Conservation (phyloP, 2,113 vertebrate genomes). For the Forbesichthys papilliferus region DNA sequence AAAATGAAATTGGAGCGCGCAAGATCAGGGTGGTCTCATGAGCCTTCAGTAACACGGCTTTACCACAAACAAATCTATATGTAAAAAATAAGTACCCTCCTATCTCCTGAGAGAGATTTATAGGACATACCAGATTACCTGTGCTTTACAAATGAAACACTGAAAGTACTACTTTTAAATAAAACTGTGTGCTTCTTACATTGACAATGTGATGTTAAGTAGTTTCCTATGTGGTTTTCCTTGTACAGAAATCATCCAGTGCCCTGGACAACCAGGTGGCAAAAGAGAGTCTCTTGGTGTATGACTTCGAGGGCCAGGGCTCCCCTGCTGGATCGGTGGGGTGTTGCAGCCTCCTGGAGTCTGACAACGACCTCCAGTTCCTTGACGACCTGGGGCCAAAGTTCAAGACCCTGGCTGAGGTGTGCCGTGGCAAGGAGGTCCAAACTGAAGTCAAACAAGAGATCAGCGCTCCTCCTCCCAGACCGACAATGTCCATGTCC, state of each 20-base stretch:
- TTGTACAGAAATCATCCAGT: constrained; percentile 76
- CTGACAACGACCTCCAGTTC: constrained; percentile 80
- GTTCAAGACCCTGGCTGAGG: constrained; percentile 88
- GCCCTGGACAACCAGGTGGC: constrained; percentile 63
- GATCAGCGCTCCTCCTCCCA: constrained; percentile 27
- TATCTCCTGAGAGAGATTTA: no score
- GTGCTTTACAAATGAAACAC: no score
- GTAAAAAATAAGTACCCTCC: no score
- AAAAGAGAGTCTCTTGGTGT: constrained; percentile 80
- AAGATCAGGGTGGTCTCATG: no score
- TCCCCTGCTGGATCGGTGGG: constrained; percentile 83
- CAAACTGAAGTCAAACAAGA: constrained; percentile 20
- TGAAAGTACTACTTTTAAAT: no score
- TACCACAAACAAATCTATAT: no score
- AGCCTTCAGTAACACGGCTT: no score
- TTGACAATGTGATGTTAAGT: no score
- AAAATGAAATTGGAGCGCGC: no score
- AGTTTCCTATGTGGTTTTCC: neutral
- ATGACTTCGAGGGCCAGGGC: constrained; percentile 81
- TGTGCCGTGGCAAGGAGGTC: constrained; percentile 81
- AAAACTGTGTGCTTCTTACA: no score
- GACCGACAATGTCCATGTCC: constrained; percentile 16
- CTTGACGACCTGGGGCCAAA: constrained; percentile 86
- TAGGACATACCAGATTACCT: no score
- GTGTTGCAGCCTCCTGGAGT: constrained; percentile 83